phyloP scores from a whole-genome alignment of 2,797 vertebrate genomes.

The Aplochiton taeniatus region DNA sequence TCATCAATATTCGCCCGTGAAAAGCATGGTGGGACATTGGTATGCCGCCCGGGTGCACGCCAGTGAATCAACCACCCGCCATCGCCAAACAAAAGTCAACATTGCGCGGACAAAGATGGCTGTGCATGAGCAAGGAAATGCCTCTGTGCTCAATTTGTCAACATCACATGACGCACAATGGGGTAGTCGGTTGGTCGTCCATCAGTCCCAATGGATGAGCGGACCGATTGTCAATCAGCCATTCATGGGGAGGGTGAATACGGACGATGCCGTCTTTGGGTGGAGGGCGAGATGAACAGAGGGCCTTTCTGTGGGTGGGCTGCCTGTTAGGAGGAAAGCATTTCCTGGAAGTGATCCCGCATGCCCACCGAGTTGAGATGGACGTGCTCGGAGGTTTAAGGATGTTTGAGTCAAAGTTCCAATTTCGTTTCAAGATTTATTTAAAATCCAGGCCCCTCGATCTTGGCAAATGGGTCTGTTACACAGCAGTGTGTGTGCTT shows the following conservation, averaged over 20 bases:
- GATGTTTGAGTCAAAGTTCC: conserved; percentile 8
- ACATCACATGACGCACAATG: conserved; percentile 65
- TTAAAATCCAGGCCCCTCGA: background rate
- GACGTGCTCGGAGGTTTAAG: too few species aligned
- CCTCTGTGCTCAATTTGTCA: conserved; percentile 60
- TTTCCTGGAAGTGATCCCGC: background rate
- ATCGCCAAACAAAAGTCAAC: conserved; percentile 55
- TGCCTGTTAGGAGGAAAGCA: background rate
- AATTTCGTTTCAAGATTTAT: background rate
- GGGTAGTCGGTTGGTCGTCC: conserved; percentile 55
- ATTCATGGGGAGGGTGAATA: conserved; percentile 64
- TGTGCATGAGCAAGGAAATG: conserved; percentile 28
- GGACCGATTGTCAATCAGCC: conserved; percentile 53
- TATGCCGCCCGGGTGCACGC: conserved; percentile 31
- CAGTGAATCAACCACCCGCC: background rate
- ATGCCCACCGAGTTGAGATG: too few species aligned
- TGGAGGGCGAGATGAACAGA: conserved; percentile 44
- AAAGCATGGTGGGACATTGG: conserved; percentile 55
- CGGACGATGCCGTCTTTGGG: conserved; percentile 47
- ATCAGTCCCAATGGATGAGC: conserved; percentile 42
- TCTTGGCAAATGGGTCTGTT: background rate
- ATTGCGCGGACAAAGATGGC: conserved; percentile 42
- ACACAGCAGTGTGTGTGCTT: background rate
- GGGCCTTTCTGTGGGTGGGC: conserved; percentile 17
- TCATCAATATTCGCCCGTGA: conserved; percentile 20